A percentile compares a stretch with the other conserved stretches of the same genome.
Evolutionary conservation across 2,113 vertebrate species (phyloP).

Genomic region (Cavia porcellus): DNA sequence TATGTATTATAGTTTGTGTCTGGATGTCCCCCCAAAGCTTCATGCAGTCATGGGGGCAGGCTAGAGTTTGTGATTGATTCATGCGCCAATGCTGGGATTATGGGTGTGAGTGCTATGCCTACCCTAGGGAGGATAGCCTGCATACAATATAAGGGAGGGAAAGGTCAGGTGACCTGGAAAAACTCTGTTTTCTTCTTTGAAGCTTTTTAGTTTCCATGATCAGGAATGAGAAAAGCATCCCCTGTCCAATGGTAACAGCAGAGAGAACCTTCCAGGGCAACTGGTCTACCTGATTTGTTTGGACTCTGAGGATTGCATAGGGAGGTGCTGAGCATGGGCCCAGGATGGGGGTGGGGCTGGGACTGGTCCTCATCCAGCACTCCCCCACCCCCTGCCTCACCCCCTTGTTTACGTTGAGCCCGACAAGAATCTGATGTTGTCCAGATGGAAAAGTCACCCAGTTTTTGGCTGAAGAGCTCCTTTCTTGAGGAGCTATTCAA

Average conservation of each 20-base stretch:
- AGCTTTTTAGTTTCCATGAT: not conserved
- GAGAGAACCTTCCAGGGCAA: not conserved
- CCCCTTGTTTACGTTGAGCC: not conserved
- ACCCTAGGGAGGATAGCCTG: no score
- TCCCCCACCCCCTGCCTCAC: not conserved
- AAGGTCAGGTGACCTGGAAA: not conserved
- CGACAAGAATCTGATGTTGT: slow-evolving; percentile 55
- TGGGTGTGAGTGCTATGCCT: no score
- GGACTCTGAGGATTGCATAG: not conserved
- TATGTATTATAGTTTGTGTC: not conserved
- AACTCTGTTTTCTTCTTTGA: not conserved
- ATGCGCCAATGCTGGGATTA: no score
- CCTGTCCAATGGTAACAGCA: accelerated
- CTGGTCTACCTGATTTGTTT: not conserved
- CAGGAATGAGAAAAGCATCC: not conserved
- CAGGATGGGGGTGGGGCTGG: not conserved
- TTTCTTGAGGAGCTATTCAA: not conserved
- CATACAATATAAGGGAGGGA: no score
- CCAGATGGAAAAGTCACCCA: slow-evolving; percentile 72
- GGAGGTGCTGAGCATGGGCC: not conserved
- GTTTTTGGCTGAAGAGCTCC: slow-evolving; percentile 13
- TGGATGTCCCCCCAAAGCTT: no score
- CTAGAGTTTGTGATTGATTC: no score
- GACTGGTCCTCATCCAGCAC: not conserved
- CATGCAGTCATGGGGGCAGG: no score